Evolutionary conservation across 53 echinoderm and acorn worm genomes (phyloP), one percentile per base, ranked within the genome.

Genomic region (Pentamera pediparva): DNA sequence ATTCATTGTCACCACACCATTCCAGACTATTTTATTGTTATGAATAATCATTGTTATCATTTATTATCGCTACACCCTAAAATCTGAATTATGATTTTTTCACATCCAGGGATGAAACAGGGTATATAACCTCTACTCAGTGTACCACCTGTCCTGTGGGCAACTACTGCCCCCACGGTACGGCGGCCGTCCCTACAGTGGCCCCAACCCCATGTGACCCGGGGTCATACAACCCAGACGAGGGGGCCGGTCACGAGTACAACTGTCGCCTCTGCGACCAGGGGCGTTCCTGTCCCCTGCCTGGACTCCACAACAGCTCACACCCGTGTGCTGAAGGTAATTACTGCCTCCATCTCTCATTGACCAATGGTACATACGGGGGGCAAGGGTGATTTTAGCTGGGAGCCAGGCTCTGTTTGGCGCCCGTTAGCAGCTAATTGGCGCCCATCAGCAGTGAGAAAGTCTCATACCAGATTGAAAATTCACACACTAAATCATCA

Each of bases 321-420:
- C 90, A 95, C 55, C 96, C 96, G n/a, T 95, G 96, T 82, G 83
- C 84, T 48, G 88, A 95, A 91, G 96, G 95, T 90, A 70, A 55
- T 17, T n/a, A n/a, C n/a, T n/a, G n/a, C n/a, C n/a, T n/a, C n/a
- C n/a, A n/a, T n/a, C n/a, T n/a, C n/a, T n/a, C n/a, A n/a, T n/a
- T n/a, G n/a, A n/a, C n/a, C n/a, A n/a, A n/a, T n/a, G n/a, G n/a
- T n/a, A n/a, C n/a, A n/a, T n/a, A n/a, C n/a, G n/a, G n/a, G n/a
- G n/a, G 55, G 9, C 55, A 55, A 18, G 9, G 28, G 55, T 3
- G 19, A 45, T 45, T 5, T 55, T 25, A 4, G 22, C 55, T 55
- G 17, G 28, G 22, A 55, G 17, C n/a, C n/a, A n/a, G n/a, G n/a
- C n/a, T n/a, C n/a, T n/a, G n/a, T n/a, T n/a, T n/a, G n/a, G n/a